Percentiles rank a stretch among this genome's conserved stretches.
These are phyloP conservation scores for Lottia scabra DNA, from an alignment of 2,888 invertebrate species.

Conservation along the genomic window DNA sequence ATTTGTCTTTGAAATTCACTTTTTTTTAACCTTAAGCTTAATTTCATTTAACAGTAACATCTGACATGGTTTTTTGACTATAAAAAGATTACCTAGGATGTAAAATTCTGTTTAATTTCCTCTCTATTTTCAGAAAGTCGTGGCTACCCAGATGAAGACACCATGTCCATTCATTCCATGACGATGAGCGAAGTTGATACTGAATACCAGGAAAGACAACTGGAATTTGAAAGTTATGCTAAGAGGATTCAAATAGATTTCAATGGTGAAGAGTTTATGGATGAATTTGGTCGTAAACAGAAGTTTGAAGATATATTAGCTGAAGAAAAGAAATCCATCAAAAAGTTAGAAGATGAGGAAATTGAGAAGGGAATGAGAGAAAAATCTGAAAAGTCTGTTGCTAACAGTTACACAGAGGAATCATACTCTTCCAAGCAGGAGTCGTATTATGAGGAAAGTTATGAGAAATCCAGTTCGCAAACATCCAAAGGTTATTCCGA, in stretches of 20 bases:
- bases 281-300: background rate
- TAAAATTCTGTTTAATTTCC: background rate
- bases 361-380: background rate
- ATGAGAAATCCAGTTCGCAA: background rate
- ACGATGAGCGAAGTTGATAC: slow-evolving; percentile 22
- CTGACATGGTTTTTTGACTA: no score
- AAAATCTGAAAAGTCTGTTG: background rate
- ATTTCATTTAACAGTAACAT: no score
- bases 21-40: no score
- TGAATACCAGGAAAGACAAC: slow-evolving; percentile 7
- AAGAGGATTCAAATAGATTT: background rate
- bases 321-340: background rate
- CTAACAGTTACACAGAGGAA: background rate
- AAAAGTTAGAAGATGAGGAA: background rate
- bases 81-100: no score
- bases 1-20: no score
- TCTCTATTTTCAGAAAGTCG: background rate
- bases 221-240: background rate
- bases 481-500: background rate
- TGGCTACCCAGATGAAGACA: slow-evolving; percentile 26
- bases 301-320: background rate
- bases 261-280: background rate
- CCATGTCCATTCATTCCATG: slow-evolving; percentile 36
- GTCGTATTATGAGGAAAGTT: background rate
- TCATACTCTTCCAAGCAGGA: background rate